These are phyloP conservation scores for Drosophila pseudotalamancana DNA, from an alignment of 2,888 invertebrate species.

Conservation along the genomic window DNA sequence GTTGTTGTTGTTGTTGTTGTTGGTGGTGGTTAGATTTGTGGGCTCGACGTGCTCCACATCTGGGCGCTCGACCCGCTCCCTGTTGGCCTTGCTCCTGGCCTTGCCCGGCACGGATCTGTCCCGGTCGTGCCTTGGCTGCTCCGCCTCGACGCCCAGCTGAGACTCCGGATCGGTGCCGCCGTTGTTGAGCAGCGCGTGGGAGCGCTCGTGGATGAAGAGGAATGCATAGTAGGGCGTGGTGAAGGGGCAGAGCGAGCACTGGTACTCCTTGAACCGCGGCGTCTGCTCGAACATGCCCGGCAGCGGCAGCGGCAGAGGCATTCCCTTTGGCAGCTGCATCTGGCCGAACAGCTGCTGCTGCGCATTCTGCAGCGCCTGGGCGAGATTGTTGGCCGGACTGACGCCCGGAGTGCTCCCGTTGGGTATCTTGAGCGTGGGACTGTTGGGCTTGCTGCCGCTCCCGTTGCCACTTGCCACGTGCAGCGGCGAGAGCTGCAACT, in stretches of 20 bases:
- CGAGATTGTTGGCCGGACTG: constrained; percentile 77
- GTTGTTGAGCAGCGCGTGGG: constrained; percentile 86
- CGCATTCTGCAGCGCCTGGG: constrained; percentile 81
- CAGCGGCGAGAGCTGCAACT: constrained; percentile 67
- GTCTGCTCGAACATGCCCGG: constrained; percentile 79
- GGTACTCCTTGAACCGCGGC: constrained; percentile 89
- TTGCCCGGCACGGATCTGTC: constrained; percentile 31
- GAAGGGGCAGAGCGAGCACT: constrained; percentile 95
- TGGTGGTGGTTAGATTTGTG: constrained; percentile 81
- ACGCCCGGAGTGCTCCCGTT: constrained; percentile 81
- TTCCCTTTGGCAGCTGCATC: constrained; percentile 78
- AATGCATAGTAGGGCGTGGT: constrained; percentile 95
- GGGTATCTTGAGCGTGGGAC: constrained; percentile 84
- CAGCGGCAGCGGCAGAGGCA: constrained; percentile 61
- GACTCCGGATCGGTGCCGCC: constrained; percentile 31
- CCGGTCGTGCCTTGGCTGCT: constrained; percentile 37
- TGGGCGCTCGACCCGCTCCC: constrained; percentile 20
- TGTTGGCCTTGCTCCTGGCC: constrained; percentile 38
- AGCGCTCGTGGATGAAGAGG: constrained; percentile 95
- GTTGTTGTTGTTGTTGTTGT: constrained; percentile 86
- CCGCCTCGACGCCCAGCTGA: constrained; percentile 37
- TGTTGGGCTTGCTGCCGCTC: constrained; percentile 77
- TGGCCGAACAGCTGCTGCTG: constrained; percentile 80
- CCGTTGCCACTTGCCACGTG: background rate
- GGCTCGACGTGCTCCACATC: constrained; percentile 54